Evolutionary conservation across 2,888 invertebrate species (phyloP), one percentile per base, ranked within the genome.

Genomic region (Erebia palarica): DNA sequence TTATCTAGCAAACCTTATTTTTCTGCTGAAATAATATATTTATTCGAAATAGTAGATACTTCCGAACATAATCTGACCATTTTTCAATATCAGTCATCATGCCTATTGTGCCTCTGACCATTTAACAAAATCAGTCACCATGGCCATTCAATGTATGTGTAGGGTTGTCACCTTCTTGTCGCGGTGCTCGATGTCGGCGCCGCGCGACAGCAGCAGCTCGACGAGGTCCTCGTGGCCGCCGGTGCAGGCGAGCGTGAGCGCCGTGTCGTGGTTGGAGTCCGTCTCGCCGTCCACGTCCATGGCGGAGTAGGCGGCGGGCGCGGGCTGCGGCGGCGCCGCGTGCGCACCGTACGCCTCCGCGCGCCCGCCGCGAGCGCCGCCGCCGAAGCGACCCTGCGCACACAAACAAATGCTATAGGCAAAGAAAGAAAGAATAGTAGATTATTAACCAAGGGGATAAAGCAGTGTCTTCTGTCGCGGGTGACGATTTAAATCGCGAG

Each of bases 241-340:
- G 73, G 98, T 98, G 91, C 99, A 99, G 64, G 99, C 99, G 74
- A 99, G 94, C 51, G 99, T 99, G 71, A 99, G 94, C 69, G 99
- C 99, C 5, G 99, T 99, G 92, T 99, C 99, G 91, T 99, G 98
- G 94, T 99, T 99, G 81, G 98, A 98, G 90, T 99, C 99, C 0
- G 99, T 99, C 94, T 98, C 98, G 9, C 98, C 98, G 92, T 99
- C 99, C 76, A 99, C 97, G 88, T 99, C 98, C 94, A 98, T 97
- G 78, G 96, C 95, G 78, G 95, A 95, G 86, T 95, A 96, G 78
- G 95, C 94, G 75, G 92, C 91, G 75, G 94, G 90, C 79, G 91
- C 88, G 70, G 92, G 89, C 75, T 86, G 87, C 73, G 86, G 89
- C 67, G 94, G 89, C 84, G 91, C 76, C 84, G 86, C 80, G 80